phyloP scores from a whole-genome alignment of 2,797 vertebrate species.

The Sebastes variabilis region DNA sequence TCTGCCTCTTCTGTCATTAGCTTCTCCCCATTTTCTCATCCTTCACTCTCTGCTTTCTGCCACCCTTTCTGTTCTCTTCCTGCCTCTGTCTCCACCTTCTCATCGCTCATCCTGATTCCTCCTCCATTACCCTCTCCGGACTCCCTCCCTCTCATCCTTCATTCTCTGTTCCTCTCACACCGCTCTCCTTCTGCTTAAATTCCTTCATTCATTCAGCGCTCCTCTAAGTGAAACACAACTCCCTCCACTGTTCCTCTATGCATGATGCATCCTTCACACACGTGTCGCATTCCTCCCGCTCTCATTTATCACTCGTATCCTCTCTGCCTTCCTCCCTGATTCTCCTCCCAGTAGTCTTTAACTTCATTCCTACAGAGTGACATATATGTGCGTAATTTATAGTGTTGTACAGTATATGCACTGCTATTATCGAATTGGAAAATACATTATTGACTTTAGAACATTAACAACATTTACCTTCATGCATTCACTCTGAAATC shows the following conservation, averaged over 20 bases:
- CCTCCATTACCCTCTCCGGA: constrained; percentile 49
- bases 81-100: constrained; percentile 57
- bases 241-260: constrained; percentile 35
- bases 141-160: constrained; percentile 60
- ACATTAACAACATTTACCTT: background rate
- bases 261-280: constrained; percentile 28
- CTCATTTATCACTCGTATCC: constrained; percentile 48
- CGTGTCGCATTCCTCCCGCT: constrained; percentile 9
- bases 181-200: constrained; percentile 26
- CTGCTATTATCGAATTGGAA: background rate
- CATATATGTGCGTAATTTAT: background rate
- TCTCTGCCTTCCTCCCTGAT: constrained; percentile 17
- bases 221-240: constrained; percentile 54
- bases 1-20: constrained; percentile 17
- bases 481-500: background rate
- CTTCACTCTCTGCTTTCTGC: constrained; percentile 2
- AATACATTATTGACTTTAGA: background rate
- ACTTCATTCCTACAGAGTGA: constrained; percentile 20
- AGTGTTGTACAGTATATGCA: background rate
- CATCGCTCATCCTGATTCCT: constrained; percentile 68
- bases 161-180: constrained; percentile 35
- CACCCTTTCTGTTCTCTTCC: constrained; percentile 34
- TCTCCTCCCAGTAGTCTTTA: constrained; percentile 16
- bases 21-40: constrained; percentile 10
- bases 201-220: constrained; percentile 36